Base-by-base conservation (phyloP, 2,113 vertebrate genomes). In the Oryzias curvinotus region DNA sequence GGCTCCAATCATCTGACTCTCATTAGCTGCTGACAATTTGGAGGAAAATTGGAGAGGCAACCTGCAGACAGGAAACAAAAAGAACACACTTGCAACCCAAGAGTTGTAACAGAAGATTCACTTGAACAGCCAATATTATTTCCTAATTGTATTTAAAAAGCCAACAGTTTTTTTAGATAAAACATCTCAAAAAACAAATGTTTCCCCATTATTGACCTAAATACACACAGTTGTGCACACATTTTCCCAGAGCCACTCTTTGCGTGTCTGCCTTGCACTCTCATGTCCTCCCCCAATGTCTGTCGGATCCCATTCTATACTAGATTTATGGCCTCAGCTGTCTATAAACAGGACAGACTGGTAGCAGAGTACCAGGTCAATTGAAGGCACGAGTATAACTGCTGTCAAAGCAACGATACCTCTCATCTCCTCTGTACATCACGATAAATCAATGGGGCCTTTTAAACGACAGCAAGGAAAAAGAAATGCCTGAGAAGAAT, bases 361-460 rank as follows among this genome's bases (percentile, higher is more conserved):
- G 58, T 26, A 52, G 57, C 61, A 53, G 52, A 63, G 60, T 77
- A 83, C 64, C 58, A 1, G 77, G 80, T 82, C 80, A 81, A 77
- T 70, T 36, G 70, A 66, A 78, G 52, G 57, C 65, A 71, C 8
- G 65, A 49, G 71, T 59, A 55, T 70, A 57, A 65, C 57, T 62
- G 73, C 78, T 80, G 78, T 77, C 78, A 69, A 47, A 78, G 70
- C 57, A 69, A 50, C 6, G n/a, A 56, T 6, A 55, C 10, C 28
- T 57, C 52, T 71, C 71, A 41, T 74, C 79, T 68, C 59, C 72
- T 69, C 75, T 57, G 77, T 63, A 72, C 67, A 67, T 82, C 80
- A 80, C 61, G 49, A 48, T 73, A 76, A 76, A 71, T 62, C 25
- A 36, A 23, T 61, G 36, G 51, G 54, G 50, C 57, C 68, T 80